Base-by-base conservation (phyloP, 2,113 vertebrate genomes). In the Saguinus imperator region DNA sequence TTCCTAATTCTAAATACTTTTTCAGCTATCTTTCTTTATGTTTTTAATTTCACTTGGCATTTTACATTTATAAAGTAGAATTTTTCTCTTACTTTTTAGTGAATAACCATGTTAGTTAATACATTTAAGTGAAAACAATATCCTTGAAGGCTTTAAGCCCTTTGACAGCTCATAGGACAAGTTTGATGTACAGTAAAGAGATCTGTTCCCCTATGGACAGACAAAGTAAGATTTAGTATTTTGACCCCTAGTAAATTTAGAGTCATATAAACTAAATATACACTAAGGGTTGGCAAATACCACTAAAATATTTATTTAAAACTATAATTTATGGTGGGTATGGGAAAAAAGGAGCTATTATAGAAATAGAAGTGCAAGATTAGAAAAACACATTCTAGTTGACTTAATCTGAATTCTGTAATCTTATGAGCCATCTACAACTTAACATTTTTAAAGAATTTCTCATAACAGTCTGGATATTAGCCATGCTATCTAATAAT, bases 261-360 rank as follows among this genome's bases (percentile, higher is more conserved):
- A 70, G 14, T 55, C 13, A 61, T 52, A 52, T 87, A 81, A 73
- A 80, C 18, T 87, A 89, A 76, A 91, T 43, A 91, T 43, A 91
- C 18, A 18, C 20, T 29, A 91, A 89, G 0, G 8, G 0, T 68
- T 94, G 29, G 16, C 55, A 75, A 37, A 87, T 86, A 92, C 89
- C 43, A 88, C 92, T 58, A 82, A 50, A 96, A 58, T 81, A 79
- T 40, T 80, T 76, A 68, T 72, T 91, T 40, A 57, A 95, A 94
- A 89, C 8, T 94, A 18, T 87, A 75, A 86, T 76, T 94, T 73
- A 43, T 83, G 3, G 1, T 29, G 17, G 2, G 57, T 25, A 43
- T 50, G 52, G 27, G 5, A 57, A 48, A 7, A 80, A 5, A 3
- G 37, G 27, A 48, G 52, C 83, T 90, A 43, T 23, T 83, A 84